Evolutionary conservation across 2,797 vertebrate genomes (phyloP).

Genomic region (Gymnocypris eckloni): DNA sequence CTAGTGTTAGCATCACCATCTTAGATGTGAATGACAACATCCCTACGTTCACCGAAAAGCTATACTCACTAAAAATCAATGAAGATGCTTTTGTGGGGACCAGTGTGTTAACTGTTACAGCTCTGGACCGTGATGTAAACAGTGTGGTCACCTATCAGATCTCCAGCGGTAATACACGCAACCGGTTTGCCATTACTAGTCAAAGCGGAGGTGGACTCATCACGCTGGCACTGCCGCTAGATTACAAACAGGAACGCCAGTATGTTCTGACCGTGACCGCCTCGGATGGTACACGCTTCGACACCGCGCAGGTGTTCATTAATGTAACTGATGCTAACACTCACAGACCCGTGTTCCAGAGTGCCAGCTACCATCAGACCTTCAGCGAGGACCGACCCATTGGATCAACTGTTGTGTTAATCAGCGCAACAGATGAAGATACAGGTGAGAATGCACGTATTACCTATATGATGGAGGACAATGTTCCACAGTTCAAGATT

Average conservation of each 20-base stretch:
- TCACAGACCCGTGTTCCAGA: constrained; percentile 95
- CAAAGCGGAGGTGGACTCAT: constrained; percentile 95
- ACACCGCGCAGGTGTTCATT: constrained; percentile 93
- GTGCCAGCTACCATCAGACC: constrained; percentile 88
- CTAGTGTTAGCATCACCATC: constrained; percentile 91
- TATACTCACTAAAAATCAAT: constrained; percentile 91
- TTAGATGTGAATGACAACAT: constrained; percentile 96
- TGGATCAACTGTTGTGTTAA: constrained; percentile 88
- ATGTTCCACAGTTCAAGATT: constrained; percentile 93
- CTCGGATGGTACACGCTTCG: constrained; percentile 91
- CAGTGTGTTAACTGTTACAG: constrained; percentile 91
- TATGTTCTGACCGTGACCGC: constrained; percentile 93
- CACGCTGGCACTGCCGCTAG: constrained; percentile 91
- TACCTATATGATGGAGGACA: constrained; percentile 93
- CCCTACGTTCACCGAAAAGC: constrained; percentile 90
- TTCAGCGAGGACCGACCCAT: constrained; percentile 89
- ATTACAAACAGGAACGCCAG: constrained; percentile 98
- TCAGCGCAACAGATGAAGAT: constrained; percentile 94
- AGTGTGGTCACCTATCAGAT: constrained; percentile 98
- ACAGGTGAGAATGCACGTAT: constrained; percentile 96
- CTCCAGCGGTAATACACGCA: constrained; percentile 95
- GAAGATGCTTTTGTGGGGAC: constrained; percentile 94
- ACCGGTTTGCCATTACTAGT: constrained; percentile 96
- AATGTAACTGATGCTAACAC: constrained; percentile 98
- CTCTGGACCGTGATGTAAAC: constrained; percentile 91